phyloP scores from a whole-genome alignment of 2,888 invertebrate genomes.

The Strigamia crassipes region DNA sequence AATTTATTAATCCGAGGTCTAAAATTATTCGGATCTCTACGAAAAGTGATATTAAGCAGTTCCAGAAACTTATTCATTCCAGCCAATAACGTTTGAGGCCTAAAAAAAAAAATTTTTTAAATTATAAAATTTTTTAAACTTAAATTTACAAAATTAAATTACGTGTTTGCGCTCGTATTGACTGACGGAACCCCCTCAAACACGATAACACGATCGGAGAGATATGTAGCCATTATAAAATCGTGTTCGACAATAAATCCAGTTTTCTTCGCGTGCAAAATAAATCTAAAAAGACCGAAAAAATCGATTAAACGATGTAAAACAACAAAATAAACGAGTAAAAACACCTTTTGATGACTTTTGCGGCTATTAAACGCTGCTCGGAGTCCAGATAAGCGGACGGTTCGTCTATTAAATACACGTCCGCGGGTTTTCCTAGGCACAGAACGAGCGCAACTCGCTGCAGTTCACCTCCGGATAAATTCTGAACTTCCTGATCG shows the following conservation, averaged over 20 bases:
- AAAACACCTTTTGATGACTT: constrained; percentile 90
- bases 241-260: constrained; percentile 99
- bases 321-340: neutral
- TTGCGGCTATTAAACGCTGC: constrained; percentile 98
- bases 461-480: constrained; percentile 99
- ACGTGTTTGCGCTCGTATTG: constrained; percentile 81
- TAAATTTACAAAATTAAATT: neutral
- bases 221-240: constrained; percentile 99
- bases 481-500: constrained; percentile 93
- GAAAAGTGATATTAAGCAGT: constrained; percentile 93
- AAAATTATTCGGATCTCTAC: constrained; percentile 98
- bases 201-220: constrained; percentile 97
- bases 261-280: constrained; percentile 98
- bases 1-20: constrained; percentile 97
- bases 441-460: constrained; percentile 95
- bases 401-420: constrained; percentile 97
- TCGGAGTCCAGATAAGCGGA: constrained; percentile 99
- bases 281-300: constrained; percentile 71
- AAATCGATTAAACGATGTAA: constrained; percentile 2
- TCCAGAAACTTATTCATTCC: constrained; percentile 99
- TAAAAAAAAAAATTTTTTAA: constrained; percentile 53
- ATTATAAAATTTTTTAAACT: neutral
- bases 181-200: constrained; percentile 95
- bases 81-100: constrained; percentile 82
- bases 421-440: constrained; percentile 97